Conservation (phyloP, 2,888 invertebrate genomes). For the Ornithoptera alexandrae region DNA sequence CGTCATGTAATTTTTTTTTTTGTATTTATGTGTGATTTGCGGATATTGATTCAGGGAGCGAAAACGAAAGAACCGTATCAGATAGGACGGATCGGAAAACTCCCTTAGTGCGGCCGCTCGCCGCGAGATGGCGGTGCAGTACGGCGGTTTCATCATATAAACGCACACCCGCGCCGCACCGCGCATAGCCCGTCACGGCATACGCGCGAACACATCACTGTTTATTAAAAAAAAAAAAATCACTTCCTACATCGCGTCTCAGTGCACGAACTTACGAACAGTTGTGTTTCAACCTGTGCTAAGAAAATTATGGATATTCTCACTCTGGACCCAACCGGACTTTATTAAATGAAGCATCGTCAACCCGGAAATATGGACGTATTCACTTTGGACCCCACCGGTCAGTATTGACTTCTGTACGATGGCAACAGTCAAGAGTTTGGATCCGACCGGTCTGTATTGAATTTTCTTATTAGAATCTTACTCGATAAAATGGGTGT, state of each 20-base stretch:
- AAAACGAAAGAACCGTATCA: conserved; percentile 11
- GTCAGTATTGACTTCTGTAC: conserved; percentile 50
- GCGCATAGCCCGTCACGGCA: conserved; percentile 66
- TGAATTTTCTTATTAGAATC: conserved; percentile 50
- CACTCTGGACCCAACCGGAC: conserved; percentile 73
- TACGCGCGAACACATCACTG: conserved; percentile 56
- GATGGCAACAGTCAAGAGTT: conserved; percentile 47
- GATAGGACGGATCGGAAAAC: conserved; percentile 43
- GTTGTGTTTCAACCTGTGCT: conserved; percentile 61
- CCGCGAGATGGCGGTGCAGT: conserved; percentile 59
- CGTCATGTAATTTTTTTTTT: no score
- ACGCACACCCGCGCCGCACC: conserved; percentile 48
- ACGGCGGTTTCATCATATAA: conserved; percentile 66
- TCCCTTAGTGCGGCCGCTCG: conserved; percentile 53
- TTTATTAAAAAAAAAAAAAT: conserved; percentile 31
- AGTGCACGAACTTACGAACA: conserved; percentile 53
- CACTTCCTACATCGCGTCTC: conserved; percentile 43
- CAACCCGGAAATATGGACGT: conserved; percentile 54
- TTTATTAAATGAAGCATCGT: conserved; percentile 51
- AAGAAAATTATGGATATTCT: conserved; percentile 63
- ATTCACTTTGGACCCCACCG: conserved; percentile 66
- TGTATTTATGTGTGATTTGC: neutral
- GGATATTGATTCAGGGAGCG: neutral
- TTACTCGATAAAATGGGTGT: conserved; percentile 44
- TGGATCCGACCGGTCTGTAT: conserved; percentile 51